These are phyloP conservation scores for Venustaconcha ellipsiformis DNA, from an alignment of 1,140 invertebrate species.

Conservation along the genomic window DNA sequence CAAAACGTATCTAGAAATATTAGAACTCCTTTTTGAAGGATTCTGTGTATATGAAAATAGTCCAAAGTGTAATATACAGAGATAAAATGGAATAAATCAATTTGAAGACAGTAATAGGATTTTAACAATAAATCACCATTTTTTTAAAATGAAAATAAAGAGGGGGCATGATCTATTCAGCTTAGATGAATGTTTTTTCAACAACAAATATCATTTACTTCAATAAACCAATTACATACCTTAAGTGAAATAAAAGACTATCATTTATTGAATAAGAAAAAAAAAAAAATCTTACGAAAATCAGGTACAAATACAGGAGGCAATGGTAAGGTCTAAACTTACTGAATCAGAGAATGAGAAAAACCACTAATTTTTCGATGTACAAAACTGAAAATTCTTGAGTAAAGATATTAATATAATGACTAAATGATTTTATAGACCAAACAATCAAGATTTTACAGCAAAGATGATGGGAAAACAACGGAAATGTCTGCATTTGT, in stretches of 20 bases:
- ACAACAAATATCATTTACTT: neutral
- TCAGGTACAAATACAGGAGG: conserved; percentile 13
- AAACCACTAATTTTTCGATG: conserved; percentile 6
- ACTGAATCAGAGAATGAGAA: too few relatives aligned
- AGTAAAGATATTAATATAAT: conserved; percentile 9
- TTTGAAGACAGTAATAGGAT: neutral
- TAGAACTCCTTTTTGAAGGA: conserved; percentile 10
- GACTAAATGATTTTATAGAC: neutral
- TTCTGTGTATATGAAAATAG: neutral
- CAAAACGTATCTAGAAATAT: conserved; percentile 12
- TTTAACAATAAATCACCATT: conserved; percentile 8
- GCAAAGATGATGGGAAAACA: neutral
- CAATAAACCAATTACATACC: neutral
- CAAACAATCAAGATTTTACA: conserved; percentile 2
- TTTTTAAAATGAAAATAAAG: conserved; percentile 26
- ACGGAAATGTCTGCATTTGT: conserved; percentile 1
- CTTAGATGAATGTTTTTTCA: conserved; percentile 1
- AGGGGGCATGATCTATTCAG: conserved; percentile 12
- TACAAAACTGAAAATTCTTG: conserved; percentile 12
- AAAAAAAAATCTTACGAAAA: neutral
- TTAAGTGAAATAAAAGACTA: neutral
- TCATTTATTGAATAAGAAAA: neutral
- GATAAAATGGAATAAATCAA: conserved; percentile 9
- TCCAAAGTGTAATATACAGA: neutral
- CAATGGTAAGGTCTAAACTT: neutral